Evolutionary conservation across 35 echinoderm and acorn worm species (phyloP).

Genomic region (Heliocidaris erythrogramma): DNA sequence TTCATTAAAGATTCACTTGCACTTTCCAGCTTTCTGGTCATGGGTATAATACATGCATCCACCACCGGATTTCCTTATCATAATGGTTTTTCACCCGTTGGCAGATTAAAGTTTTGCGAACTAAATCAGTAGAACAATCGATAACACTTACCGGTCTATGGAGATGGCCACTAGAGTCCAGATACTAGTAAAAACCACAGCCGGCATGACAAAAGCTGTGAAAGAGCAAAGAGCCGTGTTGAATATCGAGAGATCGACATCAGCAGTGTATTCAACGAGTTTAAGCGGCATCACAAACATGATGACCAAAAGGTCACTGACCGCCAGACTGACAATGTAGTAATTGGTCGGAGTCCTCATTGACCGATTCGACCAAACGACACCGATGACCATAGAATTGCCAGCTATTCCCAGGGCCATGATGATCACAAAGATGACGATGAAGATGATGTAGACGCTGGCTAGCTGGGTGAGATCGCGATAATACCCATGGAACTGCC

Average conservation of each 20-base stretch:
- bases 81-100: not conserved
- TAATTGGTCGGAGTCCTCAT: constrained; percentile 94
- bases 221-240: constrained; percentile 68
- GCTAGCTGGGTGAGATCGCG: constrained; percentile 72
- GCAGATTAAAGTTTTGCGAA: not conserved
- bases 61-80: not conserved
- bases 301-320: constrained; percentile 85
- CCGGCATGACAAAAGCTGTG: constrained; percentile 71
- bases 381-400: constrained; percentile 87
- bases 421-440: constrained; percentile 61
- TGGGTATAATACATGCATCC: not conserved
- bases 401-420: constrained; percentile 75
- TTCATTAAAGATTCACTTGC: not conserved
- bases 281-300: constrained; percentile 76
- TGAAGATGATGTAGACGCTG: constrained; percentile 60
- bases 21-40: not conserved
- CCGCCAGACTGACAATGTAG: constrained; percentile 89
- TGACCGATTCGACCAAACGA: constrained; percentile 63
- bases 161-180: constrained; percentile 92
- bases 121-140: not conserved
- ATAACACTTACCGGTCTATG: constrained; percentile 74
- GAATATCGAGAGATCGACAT: constrained; percentile 43
- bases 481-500: constrained; percentile 40
- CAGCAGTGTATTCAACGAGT: constrained; percentile 60
- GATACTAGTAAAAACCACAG: constrained; percentile 86